Conservation (phyloP, 2,888 invertebrate species). For the Stenichneumon culpator region DNA sequence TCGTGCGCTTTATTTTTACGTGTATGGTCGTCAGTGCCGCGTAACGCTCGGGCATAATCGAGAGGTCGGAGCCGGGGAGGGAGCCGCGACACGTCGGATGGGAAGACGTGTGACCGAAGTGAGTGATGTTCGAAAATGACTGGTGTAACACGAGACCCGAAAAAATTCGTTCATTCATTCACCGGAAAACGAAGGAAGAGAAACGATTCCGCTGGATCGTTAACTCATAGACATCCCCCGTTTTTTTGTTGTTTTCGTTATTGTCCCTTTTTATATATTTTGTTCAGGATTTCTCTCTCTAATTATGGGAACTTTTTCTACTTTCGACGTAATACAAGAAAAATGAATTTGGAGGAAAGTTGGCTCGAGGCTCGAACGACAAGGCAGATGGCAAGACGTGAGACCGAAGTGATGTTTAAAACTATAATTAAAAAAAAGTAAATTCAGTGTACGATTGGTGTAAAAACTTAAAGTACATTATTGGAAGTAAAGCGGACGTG, state of each 20-base stretch:
- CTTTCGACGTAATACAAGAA: slow-evolving; percentile 29
- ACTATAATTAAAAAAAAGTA: too few relatives aligned
- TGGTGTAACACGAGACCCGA: slow-evolving; percentile 59
- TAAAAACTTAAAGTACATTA: too few relatives aligned
- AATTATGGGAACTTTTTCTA: slow-evolving; percentile 39
- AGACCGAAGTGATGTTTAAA: slow-evolving; percentile 40
- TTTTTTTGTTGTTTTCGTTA: slow-evolving; percentile 23
- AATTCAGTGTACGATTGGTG: too few relatives aligned
- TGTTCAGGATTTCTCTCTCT: background rate
- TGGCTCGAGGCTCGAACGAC: background rate
- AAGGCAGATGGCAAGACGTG: background rate
- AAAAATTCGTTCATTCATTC: slow-evolving; percentile 53
- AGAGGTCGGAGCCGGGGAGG: slow-evolving; percentile 44
- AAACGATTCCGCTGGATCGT: background rate
- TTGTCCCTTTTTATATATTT: slow-evolving; percentile 8
- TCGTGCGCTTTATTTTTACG: slow-evolving; percentile 61
- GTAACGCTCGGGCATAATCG: slow-evolving; percentile 48
- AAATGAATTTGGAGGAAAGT: background rate
- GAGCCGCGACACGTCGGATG: slow-evolving; percentile 4
- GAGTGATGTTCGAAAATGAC: slow-evolving; percentile 59
- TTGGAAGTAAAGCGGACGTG: too few relatives aligned
- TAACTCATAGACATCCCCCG: slow-evolving; percentile 31
- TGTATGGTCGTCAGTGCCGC: slow-evolving; percentile 42
- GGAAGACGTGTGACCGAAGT: slow-evolving; percentile 18
- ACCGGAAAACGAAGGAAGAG: slow-evolving; percentile 23